These are phyloP conservation scores for Solenodon paradoxus DNA, from an alignment of 2,113 vertebrate species.

Conservation along the genomic window DNA sequence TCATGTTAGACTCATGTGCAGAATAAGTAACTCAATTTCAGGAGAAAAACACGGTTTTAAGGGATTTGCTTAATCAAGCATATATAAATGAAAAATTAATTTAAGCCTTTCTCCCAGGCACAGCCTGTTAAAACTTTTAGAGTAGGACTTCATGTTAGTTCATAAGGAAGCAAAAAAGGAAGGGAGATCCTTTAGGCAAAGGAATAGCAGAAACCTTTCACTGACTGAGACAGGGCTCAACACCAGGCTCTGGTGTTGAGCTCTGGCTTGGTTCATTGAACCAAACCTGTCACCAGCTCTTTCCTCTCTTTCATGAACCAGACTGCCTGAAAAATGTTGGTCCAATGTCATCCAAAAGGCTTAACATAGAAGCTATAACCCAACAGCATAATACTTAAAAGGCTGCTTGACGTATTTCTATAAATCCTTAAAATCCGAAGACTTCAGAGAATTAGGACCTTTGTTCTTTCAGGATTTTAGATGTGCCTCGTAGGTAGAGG, in stretches of 20 bases:
- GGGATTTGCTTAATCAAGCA: conserved; percentile 6
- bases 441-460: not conserved
- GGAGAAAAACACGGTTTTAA: not conserved
- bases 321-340: not conserved
- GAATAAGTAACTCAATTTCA: not conserved
- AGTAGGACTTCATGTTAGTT: conserved; percentile 61
- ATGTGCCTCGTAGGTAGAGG: not conserved
- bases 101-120: not conserved
- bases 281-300: not conserved
- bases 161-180: conserved; percentile 77
- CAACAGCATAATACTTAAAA: not conserved
- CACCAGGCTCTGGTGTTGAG: not conserved
- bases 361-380: conserved; percentile 1
- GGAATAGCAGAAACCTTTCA: conserved; percentile 81
- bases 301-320: not conserved
- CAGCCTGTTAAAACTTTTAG: not conserved
- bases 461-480: not conserved
- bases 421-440: not conserved
- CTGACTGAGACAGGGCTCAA: conserved; percentile 74
- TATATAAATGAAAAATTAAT: not conserved
- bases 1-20: not conserved
- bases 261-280: not conserved
- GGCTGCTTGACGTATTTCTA: not conserved
- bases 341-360: not conserved
- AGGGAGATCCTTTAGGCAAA: conserved; percentile 75